Conservation (phyloP, 1,140 invertebrate genomes). For the Medauroidea extradentata region DNA sequence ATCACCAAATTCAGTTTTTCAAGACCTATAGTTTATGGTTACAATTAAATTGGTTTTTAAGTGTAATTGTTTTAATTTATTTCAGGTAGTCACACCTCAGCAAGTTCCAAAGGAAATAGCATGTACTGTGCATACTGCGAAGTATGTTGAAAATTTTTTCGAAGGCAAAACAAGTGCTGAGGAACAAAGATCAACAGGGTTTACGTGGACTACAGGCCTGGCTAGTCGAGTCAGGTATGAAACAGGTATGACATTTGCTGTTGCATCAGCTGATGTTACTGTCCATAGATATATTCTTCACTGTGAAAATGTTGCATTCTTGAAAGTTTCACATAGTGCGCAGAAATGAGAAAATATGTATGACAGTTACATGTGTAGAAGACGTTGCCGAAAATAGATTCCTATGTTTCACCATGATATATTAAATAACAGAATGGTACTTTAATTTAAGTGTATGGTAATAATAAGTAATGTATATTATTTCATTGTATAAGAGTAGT, state of each 20-base stretch:
- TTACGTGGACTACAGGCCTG: slow-evolving; percentile 34
- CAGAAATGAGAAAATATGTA: not conserved
- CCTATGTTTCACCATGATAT: no score
- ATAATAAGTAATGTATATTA: not conserved
- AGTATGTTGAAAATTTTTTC: slow-evolving; percentile 39
- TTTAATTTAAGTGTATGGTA: not conserved
- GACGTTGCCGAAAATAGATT: no score
- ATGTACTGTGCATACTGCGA: slow-evolving; percentile 27
- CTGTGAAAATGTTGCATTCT: not conserved
- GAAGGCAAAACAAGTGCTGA: slow-evolving; percentile 27
- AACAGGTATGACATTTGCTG: slow-evolving; percentile 27
- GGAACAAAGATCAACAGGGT: slow-evolving; percentile 36
- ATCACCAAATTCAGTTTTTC: no score
- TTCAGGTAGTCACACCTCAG: slow-evolving; percentile 31
- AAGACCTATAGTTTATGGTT: not conserved
- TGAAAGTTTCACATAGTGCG: not conserved
- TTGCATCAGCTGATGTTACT: not conserved
- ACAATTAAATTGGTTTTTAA: not conserved
- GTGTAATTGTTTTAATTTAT: not conserved
- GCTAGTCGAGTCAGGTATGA: slow-evolving; percentile 37
- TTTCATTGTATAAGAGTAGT: no score
- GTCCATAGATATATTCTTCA: not conserved
- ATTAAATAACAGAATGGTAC: no score
- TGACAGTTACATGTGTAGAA: no score
- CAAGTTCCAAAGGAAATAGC: slow-evolving; percentile 21